These are phyloP conservation scores for Mya arenaria DNA, from an alignment of 1,140 invertebrate genomes.

Conservation along the genomic window DNA sequence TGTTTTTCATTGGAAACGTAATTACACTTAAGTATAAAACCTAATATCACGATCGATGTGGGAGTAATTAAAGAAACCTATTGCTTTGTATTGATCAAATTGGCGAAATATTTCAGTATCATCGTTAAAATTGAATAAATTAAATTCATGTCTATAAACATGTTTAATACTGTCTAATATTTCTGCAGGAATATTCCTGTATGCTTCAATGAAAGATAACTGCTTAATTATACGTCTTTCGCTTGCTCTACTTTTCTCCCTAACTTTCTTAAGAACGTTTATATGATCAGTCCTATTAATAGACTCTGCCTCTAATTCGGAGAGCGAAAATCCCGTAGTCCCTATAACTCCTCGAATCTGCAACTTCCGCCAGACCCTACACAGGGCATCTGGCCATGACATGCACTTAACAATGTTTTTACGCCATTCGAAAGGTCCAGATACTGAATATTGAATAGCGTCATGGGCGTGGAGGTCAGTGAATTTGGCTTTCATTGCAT, in stretches of 20 bases:
- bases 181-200: neutral
- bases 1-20: too few relatives aligned
- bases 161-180: slow-evolving; percentile 27
- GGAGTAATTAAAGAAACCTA: too few relatives aligned
- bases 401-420: slow-evolving; percentile 7
- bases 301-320: neutral
- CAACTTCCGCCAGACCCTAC: slow-evolving; percentile 28
- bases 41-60: too few relatives aligned
- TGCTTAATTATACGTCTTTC: neutral
- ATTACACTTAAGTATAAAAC: too few relatives aligned
- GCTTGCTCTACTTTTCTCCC: neutral
- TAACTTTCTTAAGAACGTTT: neutral
- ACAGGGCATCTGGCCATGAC: neutral
- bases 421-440: slow-evolving; percentile 21
- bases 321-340: neutral
- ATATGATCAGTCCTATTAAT: neutral
- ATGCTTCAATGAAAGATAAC: neutral
- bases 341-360: slow-evolving; percentile 19
- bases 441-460: slow-evolving; percentile 8
- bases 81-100: too few relatives aligned
- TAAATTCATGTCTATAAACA: slow-evolving; percentile 34
- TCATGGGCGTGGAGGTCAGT: neutral
- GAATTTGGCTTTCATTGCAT: slow-evolving; percentile 5
- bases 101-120: too few relatives aligned
- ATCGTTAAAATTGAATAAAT: slow-evolving; percentile 47